These are phyloP conservation scores for Deroptyus accipitrinus DNA, from an alignment of 2,113 vertebrate genomes.

Conservation along the genomic window DNA sequence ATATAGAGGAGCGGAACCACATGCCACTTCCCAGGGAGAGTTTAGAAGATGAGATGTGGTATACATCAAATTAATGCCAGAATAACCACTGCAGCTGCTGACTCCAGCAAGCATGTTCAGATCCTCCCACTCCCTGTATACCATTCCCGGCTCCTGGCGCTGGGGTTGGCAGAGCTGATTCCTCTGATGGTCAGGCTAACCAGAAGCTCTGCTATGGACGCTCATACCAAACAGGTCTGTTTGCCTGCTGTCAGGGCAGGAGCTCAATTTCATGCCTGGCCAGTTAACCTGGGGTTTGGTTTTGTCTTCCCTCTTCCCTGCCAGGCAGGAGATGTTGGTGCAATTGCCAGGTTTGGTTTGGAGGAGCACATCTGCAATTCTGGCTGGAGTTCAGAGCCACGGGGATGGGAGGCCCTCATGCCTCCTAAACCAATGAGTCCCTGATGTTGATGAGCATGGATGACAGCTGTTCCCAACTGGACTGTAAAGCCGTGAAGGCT, in stretches of 20 bases:
- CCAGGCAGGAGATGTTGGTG: background rate
- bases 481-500: background rate
- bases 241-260: slow-evolving; percentile 1
- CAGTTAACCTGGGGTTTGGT: background rate
- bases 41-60: slow-evolving; percentile 39
- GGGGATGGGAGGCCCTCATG: background rate
- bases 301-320: background rate
- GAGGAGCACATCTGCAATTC: background rate
- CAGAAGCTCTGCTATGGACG: background rate
- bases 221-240: slow-evolving; percentile 13
- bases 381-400: background rate
- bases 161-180: background rate
- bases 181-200: background rate
- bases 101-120: background rate
- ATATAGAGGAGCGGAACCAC: background rate
- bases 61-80: background rate
- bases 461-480: background rate
- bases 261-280: background rate
- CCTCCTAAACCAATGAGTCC: background rate
- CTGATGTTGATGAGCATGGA: background rate
- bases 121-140: background rate
- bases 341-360: background rate
- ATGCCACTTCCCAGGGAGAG: slow-evolving; percentile 36
- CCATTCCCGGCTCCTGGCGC: background rate
- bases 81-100: background rate